Conservation (phyloP, 2,888 invertebrate genomes). For the Drepanosiphum platanoidis region DNA sequence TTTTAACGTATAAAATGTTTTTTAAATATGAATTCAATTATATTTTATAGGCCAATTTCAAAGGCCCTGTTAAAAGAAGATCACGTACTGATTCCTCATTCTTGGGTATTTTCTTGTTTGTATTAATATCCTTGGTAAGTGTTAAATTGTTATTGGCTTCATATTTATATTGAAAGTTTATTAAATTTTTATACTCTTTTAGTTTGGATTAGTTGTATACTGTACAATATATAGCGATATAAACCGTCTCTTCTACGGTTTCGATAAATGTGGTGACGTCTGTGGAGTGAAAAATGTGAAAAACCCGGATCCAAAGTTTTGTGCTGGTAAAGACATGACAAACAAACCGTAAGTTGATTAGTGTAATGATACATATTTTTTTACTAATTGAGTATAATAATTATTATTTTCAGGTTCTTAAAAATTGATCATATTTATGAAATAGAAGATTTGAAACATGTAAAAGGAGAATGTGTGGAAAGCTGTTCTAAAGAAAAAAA, state of each 20-base stretch:
- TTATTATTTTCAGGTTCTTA: constrained; percentile 65
- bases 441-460: constrained; percentile 64
- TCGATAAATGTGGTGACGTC: constrained; percentile 75
- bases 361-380: background rate
- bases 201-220: constrained; percentile 68
- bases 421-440: constrained; percentile 65
- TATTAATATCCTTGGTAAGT: constrained; percentile 71
- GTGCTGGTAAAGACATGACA: constrained; percentile 69
- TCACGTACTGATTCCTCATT: constrained; percentile 72
- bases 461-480: constrained; percentile 67
- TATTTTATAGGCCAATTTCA: constrained; percentile 63
- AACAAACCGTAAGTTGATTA: constrained; percentile 66
- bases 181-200: constrained; percentile 64
- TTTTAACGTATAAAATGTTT: no score
- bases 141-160: background rate
- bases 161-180: no score
- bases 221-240: constrained; percentile 71
- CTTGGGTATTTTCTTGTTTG: constrained; percentile 70
- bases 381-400: background rate
- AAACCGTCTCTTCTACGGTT: constrained; percentile 72
- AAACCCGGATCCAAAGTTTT: constrained; percentile 66
- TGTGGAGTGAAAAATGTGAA: constrained; percentile 71
- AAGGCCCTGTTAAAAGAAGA: constrained; percentile 66
- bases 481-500: constrained; percentile 66
- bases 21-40: background rate